Evolutionary conservation across 1,140 invertebrate genomes (phyloP).

Genomic region (Eufriesea mexicana): DNA sequence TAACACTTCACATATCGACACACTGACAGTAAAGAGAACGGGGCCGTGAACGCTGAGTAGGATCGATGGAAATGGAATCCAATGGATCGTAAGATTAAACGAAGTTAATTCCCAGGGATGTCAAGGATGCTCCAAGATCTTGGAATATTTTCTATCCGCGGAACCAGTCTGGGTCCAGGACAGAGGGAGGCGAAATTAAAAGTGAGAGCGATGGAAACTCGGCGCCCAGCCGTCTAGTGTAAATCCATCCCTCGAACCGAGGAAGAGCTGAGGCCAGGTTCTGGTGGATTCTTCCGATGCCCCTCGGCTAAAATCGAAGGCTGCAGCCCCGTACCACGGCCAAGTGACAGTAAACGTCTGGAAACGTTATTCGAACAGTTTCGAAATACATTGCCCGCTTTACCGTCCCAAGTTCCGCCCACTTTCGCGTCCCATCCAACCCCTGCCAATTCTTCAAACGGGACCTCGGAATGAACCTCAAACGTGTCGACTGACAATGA

Average conservation of each 20-base stretch:
- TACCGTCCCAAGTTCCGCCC: too few relatives aligned
- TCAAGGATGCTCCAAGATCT: slow-evolving; percentile 23
- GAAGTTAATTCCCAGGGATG: slow-evolving; percentile 27
- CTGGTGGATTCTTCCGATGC: neutral
- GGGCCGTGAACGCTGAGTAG: neutral
- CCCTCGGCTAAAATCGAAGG: slow-evolving; percentile 50
- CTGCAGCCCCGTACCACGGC: slow-evolving; percentile 3
- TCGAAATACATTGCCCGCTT: too few relatives aligned
- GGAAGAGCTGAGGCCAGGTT: neutral
- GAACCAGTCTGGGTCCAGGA: neutral
- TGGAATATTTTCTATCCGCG: slow-evolving; percentile 28
- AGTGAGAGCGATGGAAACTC: neutral
- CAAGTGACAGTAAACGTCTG: neutral
- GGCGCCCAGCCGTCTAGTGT: neutral
- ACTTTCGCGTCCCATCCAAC: too few relatives aligned
- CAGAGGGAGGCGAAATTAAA: neutral
- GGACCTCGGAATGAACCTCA: too few relatives aligned
- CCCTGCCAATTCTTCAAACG: too few relatives aligned
- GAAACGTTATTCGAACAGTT: neutral
- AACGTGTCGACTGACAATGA: too few relatives aligned
- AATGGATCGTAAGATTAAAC: slow-evolving; percentile 22
- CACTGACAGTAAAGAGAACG: neutral
- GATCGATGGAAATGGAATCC: slow-evolving; percentile 27
- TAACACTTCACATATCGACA: neutral
- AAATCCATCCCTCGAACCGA: neutral